A percentile compares a stretch with the other conserved stretches of the same genome.
Evolutionary conservation across 1,140 invertebrate species (phyloP).

Genomic region (Euura saliciscinereae): DNA sequence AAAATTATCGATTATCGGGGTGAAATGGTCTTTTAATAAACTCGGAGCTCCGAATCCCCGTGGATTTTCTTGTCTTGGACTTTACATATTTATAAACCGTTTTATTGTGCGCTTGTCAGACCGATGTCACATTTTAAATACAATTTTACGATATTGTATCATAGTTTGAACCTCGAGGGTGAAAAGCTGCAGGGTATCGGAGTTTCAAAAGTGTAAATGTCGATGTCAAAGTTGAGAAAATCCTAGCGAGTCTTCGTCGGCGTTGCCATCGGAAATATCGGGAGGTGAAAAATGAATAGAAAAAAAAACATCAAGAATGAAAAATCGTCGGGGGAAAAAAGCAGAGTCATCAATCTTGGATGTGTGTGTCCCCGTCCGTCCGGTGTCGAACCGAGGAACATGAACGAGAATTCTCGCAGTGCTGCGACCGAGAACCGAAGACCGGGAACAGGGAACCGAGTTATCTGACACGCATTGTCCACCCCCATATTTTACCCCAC

Average conservation of each 20-base stretch:
- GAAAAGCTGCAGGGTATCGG: not conserved
- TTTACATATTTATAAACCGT: conserved; percentile 46
- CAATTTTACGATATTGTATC: conserved; percentile 11
- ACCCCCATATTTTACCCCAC: conserved; percentile 37
- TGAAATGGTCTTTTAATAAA: conserved; percentile 5
- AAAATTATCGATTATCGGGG: conserved; percentile 6
- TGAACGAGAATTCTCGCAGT: not conserved
- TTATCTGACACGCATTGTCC: conserved; percentile 38
- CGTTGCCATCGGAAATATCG: no score
- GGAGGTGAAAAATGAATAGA: no score
- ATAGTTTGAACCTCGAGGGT: not conserved
- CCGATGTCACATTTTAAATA: conserved; percentile 15
- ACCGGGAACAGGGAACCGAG: conserved; percentile 14
- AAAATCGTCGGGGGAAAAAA: not conserved
- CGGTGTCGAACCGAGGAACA: conserved; percentile 1
- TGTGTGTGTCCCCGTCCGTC: not conserved
- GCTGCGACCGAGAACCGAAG: not conserved
- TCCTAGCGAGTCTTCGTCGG: conserved; percentile 21
- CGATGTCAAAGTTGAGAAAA: no score
- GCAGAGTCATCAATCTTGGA: conserved; percentile 2
- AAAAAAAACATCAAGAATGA: not conserved
- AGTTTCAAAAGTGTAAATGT: not conserved
- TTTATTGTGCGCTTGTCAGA: conserved; percentile 42
- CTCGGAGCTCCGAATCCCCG: conserved; percentile 23
- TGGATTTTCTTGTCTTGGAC: conserved; percentile 30